Conservation (phyloP, 1,140 invertebrate genomes). For the Trichonephila clavata region DNA sequence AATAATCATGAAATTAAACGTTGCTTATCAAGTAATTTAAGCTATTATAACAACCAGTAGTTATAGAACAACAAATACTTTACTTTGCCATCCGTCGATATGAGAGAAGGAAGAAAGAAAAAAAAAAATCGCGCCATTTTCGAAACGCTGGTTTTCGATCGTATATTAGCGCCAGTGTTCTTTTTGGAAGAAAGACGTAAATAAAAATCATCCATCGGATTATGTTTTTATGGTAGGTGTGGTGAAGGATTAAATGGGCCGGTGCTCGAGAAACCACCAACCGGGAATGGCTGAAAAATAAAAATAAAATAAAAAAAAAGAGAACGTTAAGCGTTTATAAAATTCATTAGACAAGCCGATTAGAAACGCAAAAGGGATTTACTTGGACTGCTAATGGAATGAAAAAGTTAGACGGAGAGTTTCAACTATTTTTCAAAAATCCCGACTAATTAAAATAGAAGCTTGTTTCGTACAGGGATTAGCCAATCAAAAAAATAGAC, state of each 20-base stretch:
- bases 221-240: conserved; percentile 32
- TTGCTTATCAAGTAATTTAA: conserved; percentile 59
- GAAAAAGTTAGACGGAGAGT: conserved; percentile 54
- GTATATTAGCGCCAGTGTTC: background rate
- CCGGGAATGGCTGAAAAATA: background rate
- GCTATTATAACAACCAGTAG: conserved; percentile 36
- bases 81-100: background rate
- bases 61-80: conserved; percentile 10
- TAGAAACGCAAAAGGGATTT: conserved; percentile 51
- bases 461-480: conserved; percentile 22
- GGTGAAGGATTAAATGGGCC: background rate
- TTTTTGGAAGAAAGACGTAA: background rate
- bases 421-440: conserved; percentile 62
- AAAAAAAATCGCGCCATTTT: background rate
- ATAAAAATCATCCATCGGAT: conserved; percentile 35
- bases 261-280: background rate
- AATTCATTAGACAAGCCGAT: conserved; percentile 67
- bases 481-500: conserved; percentile 33
- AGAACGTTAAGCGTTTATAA: conserved; percentile 57
- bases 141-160: background rate
- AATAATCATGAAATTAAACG: conserved; percentile 56
- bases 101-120: background rate
- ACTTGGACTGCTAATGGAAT: background rate
- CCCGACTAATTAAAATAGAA: conserved; percentile 60
- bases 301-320: conserved; percentile 21